phyloP scores from a whole-genome alignment of 2,113 vertebrate species.

The Platichthys flesus region DNA sequence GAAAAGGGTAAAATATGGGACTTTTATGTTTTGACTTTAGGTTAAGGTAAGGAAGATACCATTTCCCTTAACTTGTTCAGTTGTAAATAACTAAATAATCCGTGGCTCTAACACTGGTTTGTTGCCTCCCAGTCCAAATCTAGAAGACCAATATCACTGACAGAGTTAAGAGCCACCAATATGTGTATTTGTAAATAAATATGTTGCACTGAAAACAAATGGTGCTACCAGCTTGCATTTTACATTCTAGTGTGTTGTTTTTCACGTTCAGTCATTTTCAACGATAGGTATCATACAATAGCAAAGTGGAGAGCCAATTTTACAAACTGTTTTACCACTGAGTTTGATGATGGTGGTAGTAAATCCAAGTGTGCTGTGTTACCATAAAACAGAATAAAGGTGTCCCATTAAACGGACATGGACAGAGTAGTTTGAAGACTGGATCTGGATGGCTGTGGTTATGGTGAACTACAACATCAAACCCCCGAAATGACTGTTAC shows the following conservation, averaged over 20 bases:
- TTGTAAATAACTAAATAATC: no score
- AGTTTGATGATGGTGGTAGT: background rate
- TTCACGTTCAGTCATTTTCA: background rate
- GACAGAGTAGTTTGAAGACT: background rate
- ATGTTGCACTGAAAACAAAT: background rate
- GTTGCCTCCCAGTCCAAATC: background rate
- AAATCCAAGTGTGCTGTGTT: background rate
- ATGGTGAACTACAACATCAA: conserved; percentile 2
- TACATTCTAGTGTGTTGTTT: background rate
- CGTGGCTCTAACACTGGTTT: background rate
- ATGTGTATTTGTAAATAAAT: background rate
- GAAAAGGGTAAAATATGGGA: no score
- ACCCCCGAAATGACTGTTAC: no score
- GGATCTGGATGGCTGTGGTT: background rate
- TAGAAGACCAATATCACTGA: background rate
- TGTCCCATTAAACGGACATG: background rate
- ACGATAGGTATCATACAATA: background rate
- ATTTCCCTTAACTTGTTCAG: no score
- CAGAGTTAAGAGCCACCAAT: background rate
- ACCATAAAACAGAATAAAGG: background rate
- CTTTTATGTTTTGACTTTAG: no score
- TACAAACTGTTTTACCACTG: background rate
- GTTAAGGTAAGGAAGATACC: no score
- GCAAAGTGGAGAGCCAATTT: background rate
- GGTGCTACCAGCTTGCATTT: background rate